Evolutionary conservation across 2,888 invertebrate genomes (phyloP).

Genomic region (Clunio marinus): DNA sequence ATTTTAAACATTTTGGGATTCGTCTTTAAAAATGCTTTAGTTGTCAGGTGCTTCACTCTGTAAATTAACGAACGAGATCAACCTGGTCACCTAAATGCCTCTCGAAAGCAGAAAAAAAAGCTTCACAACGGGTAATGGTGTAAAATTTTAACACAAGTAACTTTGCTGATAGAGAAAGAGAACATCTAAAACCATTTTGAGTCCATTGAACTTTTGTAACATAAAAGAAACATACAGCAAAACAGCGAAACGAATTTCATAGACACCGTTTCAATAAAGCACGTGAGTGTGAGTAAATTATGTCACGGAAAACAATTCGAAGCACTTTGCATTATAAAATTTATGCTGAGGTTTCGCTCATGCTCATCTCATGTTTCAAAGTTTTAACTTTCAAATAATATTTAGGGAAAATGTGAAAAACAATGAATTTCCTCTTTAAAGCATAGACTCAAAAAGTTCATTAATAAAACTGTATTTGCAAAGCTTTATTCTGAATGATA

Average conservation of each 20-base stretch:
- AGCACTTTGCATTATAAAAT: background rate
- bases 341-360: background rate
- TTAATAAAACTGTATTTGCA: too few species aligned
- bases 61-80: too few species aligned
- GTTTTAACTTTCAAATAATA: too few species aligned
- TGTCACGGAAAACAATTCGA: background rate
- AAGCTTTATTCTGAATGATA: too few species aligned
- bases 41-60: too few species aligned
- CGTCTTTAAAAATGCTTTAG: too few species aligned
- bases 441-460: too few species aligned
- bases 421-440: too few species aligned
- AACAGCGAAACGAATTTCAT: conserved; percentile 4
- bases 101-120: background rate
- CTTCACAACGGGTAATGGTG: background rate
- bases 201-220: conserved; percentile 36
- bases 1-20: too few species aligned
- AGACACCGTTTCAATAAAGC: conserved; percentile 21
- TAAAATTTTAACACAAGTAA: background rate
- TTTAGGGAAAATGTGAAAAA: too few species aligned
- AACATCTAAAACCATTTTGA: conserved; percentile 10
- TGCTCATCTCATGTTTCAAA: too few species aligned
- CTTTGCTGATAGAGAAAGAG: background rate
- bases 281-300: background rate
- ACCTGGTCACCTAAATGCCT: too few species aligned
- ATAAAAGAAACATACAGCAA: conserved; percentile 30